Evolutionary conservation across 2,113 vertebrate genomes (phyloP).

Genomic region (Trinectes maculatus): DNA sequence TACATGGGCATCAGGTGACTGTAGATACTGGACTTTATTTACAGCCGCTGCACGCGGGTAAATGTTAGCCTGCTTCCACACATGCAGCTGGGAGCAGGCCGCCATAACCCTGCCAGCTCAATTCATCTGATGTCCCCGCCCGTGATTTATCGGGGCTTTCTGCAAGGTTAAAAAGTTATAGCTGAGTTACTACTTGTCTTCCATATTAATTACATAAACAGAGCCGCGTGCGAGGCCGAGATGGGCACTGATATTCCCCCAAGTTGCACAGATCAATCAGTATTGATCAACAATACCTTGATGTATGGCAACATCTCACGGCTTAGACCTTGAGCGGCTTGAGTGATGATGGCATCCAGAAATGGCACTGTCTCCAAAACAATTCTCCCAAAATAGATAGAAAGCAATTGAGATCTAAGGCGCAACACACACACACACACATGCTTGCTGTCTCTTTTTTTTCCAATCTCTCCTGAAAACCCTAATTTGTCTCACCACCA

Average conservation of each 20-base stretch:
- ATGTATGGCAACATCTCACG: constrained; percentile 71
- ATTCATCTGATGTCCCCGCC: constrained; percentile 4
- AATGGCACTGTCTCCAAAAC: constrained; percentile 54
- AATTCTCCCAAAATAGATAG: constrained; percentile 52
- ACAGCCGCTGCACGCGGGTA: constrained; percentile 2
- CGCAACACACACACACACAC: constrained; percentile 5
- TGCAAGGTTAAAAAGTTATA: constrained; percentile 73
- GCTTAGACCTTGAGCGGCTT: constrained; percentile 69
- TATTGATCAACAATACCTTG: constrained; percentile 77
- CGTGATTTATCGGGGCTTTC: constrained; percentile 60
- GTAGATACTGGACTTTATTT: background rate
- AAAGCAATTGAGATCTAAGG: constrained; percentile 53
- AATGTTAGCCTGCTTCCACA: constrained; percentile 8
- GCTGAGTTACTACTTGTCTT: constrained; percentile 56
- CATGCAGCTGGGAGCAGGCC: constrained; percentile 10
- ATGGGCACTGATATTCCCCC: constrained; percentile 62
- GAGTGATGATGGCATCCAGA: constrained; percentile 73
- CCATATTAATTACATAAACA: constrained; percentile 72
- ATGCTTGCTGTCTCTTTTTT: constrained; percentile 19
- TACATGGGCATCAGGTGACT: constrained; percentile 10
- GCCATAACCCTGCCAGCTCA: constrained; percentile 16
- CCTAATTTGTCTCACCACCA: constrained; percentile 25
- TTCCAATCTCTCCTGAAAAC: constrained; percentile 18
- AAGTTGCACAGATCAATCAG: constrained; percentile 68
- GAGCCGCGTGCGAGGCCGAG: constrained; percentile 32